Base-by-base conservation (phyloP, 1,140 invertebrate species). In the Drosophila gunungcola region DNA sequence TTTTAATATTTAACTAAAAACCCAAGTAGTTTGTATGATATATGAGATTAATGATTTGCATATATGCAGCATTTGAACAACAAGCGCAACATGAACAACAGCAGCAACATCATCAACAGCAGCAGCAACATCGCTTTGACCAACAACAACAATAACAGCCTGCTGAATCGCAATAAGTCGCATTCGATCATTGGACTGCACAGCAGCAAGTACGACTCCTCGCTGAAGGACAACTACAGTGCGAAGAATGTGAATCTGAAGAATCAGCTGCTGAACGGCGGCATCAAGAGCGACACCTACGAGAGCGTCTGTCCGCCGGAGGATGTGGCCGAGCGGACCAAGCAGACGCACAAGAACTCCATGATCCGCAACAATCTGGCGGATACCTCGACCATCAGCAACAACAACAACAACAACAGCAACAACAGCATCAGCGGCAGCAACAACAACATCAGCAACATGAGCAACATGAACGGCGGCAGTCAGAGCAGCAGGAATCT, bases 291-390 rank as follows among this genome's bases (percentile, higher is more conserved):
- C 70, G 91, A 92, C 46, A 92, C 91, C 27, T 92, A 92, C 52
- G 92, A 92, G 68, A 92, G 91, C 64, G 91, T 92, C 29, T 92
- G 91, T 75, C 91, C 92, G 53, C 91, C 92, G 3, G 92, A 92
- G 67, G 91, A 92, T 53, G 78, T 91, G 12, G 91, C 79, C 21
- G 92, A 92, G 58, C 78, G 92, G 5, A 92, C 85, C 21, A 92
- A 92, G 43, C 84, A 91, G 34, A 41, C 90, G 25, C 81, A 92
- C 49, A 92, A 91, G 58, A 92, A 92, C 69, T 91, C 89, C 4
- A 83, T 92, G 72, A 92, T 92, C 12, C 84, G 88, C 34, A 92
- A 92, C 61, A 92, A 92, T 51, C 55, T 92, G 32, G 61, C 77
- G 2, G 86, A 80, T 38, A 46, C 53, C 53, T 54, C 73, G 25